These are phyloP conservation scores for Macropodus opercularis DNA, from an alignment of 2,797 vertebrate genomes.

Conservation along the genomic window DNA sequence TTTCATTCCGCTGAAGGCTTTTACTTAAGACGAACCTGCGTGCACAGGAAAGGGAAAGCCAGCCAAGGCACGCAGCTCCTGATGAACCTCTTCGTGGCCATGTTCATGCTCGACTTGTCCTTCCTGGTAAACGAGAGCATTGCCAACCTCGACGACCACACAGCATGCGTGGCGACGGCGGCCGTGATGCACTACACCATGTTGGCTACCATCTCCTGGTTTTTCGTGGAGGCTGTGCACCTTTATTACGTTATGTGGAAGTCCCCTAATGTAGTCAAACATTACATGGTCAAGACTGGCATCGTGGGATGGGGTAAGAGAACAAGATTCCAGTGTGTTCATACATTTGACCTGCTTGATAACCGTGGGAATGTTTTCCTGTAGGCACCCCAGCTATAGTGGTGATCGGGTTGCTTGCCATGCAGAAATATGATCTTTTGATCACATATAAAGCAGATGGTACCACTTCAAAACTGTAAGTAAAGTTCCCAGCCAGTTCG, in stretches of 20 bases:
- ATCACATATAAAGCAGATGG: constrained; percentile 24
- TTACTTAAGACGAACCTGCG: neutral
- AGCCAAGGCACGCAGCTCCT: constrained; percentile 56
- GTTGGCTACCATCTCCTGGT: constrained; percentile 72
- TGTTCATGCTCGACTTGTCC: constrained; percentile 59
- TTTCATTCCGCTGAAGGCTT: neutral
- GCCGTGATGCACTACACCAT: constrained; percentile 66
- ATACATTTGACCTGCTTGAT: neutral
- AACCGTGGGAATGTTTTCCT: constrained; percentile 5
- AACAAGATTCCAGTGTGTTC: neutral
- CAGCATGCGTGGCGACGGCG: constrained; percentile 44
- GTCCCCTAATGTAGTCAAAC: constrained; percentile 15
- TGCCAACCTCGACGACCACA: constrained; percentile 6
- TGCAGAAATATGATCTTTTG: constrained; percentile 35
- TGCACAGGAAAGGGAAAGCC: constrained; percentile 46
- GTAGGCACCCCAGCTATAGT: constrained; percentile 51
- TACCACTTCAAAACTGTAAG: constrained; percentile 58
- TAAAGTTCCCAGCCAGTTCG: neutral
- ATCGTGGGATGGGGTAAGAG: constrained; percentile 72
- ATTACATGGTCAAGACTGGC: constrained; percentile 56
- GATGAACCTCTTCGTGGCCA: constrained; percentile 66
- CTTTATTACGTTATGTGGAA: constrained; percentile 55
- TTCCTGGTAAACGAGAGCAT: constrained; percentile 66
- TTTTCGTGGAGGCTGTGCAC: constrained; percentile 70
- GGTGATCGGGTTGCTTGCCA: constrained; percentile 32